These are phyloP conservation scores for Parauchenoglanis punctatus DNA, from an alignment of 2,797 vertebrate genomes.

Conservation along the genomic window DNA sequence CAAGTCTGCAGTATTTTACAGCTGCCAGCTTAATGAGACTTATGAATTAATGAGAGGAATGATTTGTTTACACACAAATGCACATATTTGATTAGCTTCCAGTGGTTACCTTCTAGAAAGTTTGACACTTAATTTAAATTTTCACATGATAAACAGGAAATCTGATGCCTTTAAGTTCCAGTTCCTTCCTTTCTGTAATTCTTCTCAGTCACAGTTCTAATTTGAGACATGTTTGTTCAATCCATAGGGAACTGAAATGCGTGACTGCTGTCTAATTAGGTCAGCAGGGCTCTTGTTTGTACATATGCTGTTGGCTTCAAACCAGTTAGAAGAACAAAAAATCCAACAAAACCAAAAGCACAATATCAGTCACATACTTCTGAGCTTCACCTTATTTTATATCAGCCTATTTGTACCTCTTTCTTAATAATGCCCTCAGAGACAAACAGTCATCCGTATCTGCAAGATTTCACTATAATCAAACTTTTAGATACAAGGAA, in stretches of 20 bases:
- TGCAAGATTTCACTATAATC: not conserved
- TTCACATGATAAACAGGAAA: not conserved
- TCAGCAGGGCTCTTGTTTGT: not conserved
- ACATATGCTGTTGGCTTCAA: not conserved
- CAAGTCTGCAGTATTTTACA: not conserved
- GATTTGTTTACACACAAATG: not conserved
- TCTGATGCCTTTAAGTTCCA: not conserved
- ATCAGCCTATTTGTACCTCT: not conserved
- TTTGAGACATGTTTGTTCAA: not conserved
- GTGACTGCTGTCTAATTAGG: not conserved
- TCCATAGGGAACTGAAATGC: not conserved
- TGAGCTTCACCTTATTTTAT: not conserved
- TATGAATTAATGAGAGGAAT: not conserved
- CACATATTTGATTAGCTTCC: not conserved
- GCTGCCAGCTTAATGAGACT: not conserved
- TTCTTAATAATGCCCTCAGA: not conserved
- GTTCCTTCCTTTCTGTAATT: not conserved
- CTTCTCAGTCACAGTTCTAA: not conserved
- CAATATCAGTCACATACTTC: not conserved
- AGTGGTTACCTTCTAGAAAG: not conserved
- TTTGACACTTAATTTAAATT: not conserved
- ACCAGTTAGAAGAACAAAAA: not conserved
- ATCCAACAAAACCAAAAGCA: not conserved
- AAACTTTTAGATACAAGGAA: not conserved
- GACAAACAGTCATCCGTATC: not conserved